Evolutionary conservation across 2,113 vertebrate species (phyloP), one percentile per base, ranked within the genome.

Genomic region (Gymnocephalus cernua): DNA sequence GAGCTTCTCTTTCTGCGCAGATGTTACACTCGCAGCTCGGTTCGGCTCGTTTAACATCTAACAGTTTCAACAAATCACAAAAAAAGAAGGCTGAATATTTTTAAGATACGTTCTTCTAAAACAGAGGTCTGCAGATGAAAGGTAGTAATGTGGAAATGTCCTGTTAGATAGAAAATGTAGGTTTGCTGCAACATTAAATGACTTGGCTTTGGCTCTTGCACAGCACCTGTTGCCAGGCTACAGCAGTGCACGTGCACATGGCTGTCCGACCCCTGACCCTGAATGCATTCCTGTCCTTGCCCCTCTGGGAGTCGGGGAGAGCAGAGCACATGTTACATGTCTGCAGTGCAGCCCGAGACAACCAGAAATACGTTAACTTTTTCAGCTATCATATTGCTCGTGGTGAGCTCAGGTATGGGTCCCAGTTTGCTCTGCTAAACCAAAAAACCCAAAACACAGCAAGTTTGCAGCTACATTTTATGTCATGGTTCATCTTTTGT

Each of bases 141-240:
- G 47, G 19, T 29, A 51, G 47, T 15, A 18, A 50, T 19, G 21
- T 58, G 44, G 14, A 59, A 44, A 54, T 44, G 19, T 41, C 58
- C 19, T 21, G 23, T 77, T 23, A 61, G 69, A 62, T 15, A 51
- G 21, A 56, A 77, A 72, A 54, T 27, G 2, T 14, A 41, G 27
- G 3, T 77, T 77, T 83, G 16, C 50, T 65, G 51, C n/a, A 41
- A 41, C 73, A 57, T 68, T 58, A 57, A 70, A 80, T 54, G 63
- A 77, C 63, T 78, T 1, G 35, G 32, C 67, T 59, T n/a, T 44
- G n/a, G 50, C 25, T 82, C 38, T 67, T 21, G 62, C 18, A 74
- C 83, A 85, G 86, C 91, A 93, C 91, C 92, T 92, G 91, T 93
- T 93, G 89, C 88, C 90, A 86, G 75, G 82, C 80, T 92, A 78